Conservation (phyloP, 2,113 vertebrate genomes). For the Hucho hucho region DNA sequence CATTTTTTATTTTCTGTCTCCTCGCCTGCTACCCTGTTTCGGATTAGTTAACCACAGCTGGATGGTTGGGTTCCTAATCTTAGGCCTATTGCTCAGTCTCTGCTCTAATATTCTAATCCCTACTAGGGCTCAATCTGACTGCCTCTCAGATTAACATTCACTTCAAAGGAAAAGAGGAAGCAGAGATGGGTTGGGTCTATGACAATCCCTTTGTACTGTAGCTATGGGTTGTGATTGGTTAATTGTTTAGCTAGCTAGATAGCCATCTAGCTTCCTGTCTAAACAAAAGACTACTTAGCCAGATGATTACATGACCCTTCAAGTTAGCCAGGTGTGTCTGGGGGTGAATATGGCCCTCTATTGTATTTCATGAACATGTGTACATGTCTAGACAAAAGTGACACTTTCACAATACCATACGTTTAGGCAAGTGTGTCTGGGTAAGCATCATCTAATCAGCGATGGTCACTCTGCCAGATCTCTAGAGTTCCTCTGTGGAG, state of each 20-base stretch:
- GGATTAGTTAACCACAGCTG: constrained; percentile 13
- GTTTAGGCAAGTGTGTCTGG: too few species aligned
- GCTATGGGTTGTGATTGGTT: neutral
- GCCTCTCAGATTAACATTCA: constrained; percentile 39
- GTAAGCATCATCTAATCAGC: too few species aligned
- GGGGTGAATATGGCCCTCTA: too few species aligned
- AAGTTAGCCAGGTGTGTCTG: too few species aligned
- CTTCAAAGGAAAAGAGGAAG: constrained; percentile 5
- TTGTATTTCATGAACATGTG: too few species aligned
- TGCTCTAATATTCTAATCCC: constrained; percentile 41
- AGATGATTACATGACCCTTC: too few species aligned
- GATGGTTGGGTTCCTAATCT: constrained; percentile 40
- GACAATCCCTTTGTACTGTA: neutral
- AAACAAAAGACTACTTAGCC: too few species aligned
- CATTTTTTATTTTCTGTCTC: constrained; percentile 4
- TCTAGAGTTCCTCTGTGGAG: too few species aligned
- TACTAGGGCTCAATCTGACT: constrained; percentile 22
- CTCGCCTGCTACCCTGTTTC: neutral
- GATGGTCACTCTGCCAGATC: too few species aligned
- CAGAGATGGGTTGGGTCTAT: neutral
- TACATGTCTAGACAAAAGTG: too few species aligned
- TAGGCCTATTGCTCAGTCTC: constrained; percentile 40
- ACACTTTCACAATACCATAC: too few species aligned
- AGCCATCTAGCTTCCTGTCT: neutral
- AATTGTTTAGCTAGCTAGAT: neutral